Evolutionary conservation across 2,888 invertebrate genomes (phyloP), one percentile per base, ranked within the genome.

Genomic region (Hypomecis punctinalis): DNA sequence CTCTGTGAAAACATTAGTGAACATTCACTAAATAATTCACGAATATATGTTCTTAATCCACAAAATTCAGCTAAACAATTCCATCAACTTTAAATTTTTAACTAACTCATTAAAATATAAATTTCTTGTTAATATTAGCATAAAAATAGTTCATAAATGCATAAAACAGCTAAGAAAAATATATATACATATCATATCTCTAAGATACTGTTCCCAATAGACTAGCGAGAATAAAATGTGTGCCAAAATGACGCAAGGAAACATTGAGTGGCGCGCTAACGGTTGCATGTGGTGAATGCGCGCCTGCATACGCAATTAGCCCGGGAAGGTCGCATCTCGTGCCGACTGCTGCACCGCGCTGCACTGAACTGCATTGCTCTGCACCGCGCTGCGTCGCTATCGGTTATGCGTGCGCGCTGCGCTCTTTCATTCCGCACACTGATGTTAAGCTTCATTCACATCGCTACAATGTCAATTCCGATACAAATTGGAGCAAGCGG

Each of bases 241-340:
- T 49, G 37, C 47, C 61, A 68, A 46, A 69, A 59, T 69, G 66
- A 64, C 63, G 64, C 54, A 73, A 67, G 61, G 43, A 55, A 54
- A 57, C 60, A 67, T 67, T 67, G 42, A 66, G 66, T 67, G 63
- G 70, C 66, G 69, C 62, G 73, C 59, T 70, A 68, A 70, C 68
- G 70, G 66, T 75, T 73, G 67, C 63, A 68, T 74, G 74, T 69
- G 63, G 69, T 56, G 56, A 68, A 67, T 69, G 74, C 69, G 72
- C 70, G 69, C 68, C 58, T 77, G 76, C 82, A 84, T 84, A 84
- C 85, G 82, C 85, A 87, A 90, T 88, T 83, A 85, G 84, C 81
- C 74, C 82, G 76, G 85, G 86, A 89, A 88, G 89, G 89, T 85
- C 85, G 74, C 76, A 76, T 74, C 76, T 65, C 73, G 75, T 67